Base-by-base conservation (phyloP, 2,888 invertebrate genomes). In the Agrotis segetum region DNA sequence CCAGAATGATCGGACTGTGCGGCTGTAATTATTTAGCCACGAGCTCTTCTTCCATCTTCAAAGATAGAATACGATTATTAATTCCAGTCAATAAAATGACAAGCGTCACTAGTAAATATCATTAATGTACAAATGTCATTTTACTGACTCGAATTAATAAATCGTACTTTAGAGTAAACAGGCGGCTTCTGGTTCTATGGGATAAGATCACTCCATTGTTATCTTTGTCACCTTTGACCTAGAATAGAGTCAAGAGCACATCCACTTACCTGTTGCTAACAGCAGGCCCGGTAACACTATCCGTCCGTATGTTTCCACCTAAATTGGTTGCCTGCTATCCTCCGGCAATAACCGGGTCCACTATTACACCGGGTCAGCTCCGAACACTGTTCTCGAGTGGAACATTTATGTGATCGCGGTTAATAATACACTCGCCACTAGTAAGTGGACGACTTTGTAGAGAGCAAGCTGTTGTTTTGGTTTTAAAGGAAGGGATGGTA, bases 281-380 rank as follows among this genome's bases (percentile, higher is more conserved):
- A 40, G 56, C 56, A 40, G 55, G 14, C 13, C 46, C 53, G 52
- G 34, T 19, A 29, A 11, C 21, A 64, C 7, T 71, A 2, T 16
- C 0, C 17, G 3, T 17, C 14, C 67, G 79, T 79, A 46, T 84
- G 77, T 83, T 83, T 83, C 40, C 75, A 69, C 14, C 49, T n/a
- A 71, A 75, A 80, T 82, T 67, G 67, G 69, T 73, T 47, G 53
- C 59, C 44, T 29, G 46, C 67, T 56, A 46, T 68, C 83, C 80
- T n/a, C 56, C 52, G 85, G 85, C 77, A 58, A 55, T 65, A 66
- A 70, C 71, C 56, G 40, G 62, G 64, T 46, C 74, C 53, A 59
- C 52, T 63, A 65, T 73, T 68, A 74, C 72, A 67, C 17, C 61
- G 44, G 71, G 74, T 76, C 83, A 77, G 62, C n/a, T 34, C 24